Base-by-base conservation (phyloP, 1,140 invertebrate species). In the Luehdorfia chinensis region DNA sequence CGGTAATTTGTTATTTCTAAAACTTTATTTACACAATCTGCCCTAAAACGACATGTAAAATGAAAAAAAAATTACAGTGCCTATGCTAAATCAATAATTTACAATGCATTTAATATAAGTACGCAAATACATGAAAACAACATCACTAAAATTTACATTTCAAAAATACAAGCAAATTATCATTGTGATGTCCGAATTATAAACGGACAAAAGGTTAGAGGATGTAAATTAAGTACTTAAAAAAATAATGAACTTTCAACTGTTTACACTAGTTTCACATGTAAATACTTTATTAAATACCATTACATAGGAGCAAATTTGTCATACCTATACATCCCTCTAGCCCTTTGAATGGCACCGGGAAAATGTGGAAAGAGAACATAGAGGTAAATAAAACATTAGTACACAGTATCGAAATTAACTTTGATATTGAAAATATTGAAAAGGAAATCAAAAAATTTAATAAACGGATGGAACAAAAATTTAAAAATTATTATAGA, bases 321-420 rank as follows among this genome's bases (percentile, higher is more conserved):
- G 51, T 51, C 79, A 80, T 84, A 84, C 79, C 79, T 81, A 79
- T 59, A 74, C 67, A 81, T 66, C 64, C 74, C 75, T 81, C 77
- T 84, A 77, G 77, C 75, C 74, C 75, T 81, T 83, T 79, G 71
- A 69, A 64, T 66, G 62, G 63, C 69, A 64, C 57, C 58, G 52
- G 63, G 54, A 65, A 21, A 66, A 58, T 61, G 61, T 51, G 59
- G 39, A 62, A 47, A 47, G 51, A 56, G 55, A 63, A 54, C 53
- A 50, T 18, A 65, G 32, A 55, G 41, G 60, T 59, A 50, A 59
- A 55, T 23, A 70, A 56, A 59, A 49, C 27, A 45, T 44, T 51
- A 43, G 39, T 43, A 30, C 39, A 43, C 39, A 18, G 16, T 15
- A 27, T n/a, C n/a, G n/a, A n/a, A n/a, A n/a, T n/a, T 23, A 3